Evolutionary conservation across 2,888 invertebrate genomes (phyloP), one percentile per base, ranked within the genome.

Genomic region (Tiliacea aurago): DNA sequence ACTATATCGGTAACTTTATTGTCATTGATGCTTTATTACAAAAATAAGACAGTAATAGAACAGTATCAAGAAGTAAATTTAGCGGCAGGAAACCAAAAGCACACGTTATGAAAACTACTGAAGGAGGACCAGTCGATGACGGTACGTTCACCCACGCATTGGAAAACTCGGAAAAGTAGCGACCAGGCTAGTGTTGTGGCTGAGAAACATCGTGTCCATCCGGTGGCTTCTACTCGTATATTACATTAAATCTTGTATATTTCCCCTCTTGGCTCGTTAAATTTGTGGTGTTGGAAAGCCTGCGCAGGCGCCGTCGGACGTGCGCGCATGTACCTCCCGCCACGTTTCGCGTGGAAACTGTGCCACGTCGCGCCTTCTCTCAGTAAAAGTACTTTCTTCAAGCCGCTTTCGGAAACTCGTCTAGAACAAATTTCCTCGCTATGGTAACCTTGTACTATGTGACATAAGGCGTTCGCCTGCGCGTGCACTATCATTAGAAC

Each of bases 331-430:
- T 84, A 83, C 84, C 83, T 79, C 80, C 83, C 78, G 78, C 85
- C 78, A 84, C 84, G 78, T 86, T 86, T 87, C 88, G 88, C 94
- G 95, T 95, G 95, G 96, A 95, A 96, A 96, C 96, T 95, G 93
- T 95, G 96, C 91, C 96, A 94, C 91, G 88, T 90, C 91, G 91
- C 89, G 90, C 91, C 91, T 92, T 93, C 95, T 94, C 93, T 91
- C 89, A 95, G 95, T 95, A 96, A 96, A 96, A 96, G 95, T 95
- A 95, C 95, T 96, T 96, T 96, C 96, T 95, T 96, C 94, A 88
- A 91, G 92, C 94, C 94, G 95, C 95, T 95, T 95, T 95, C 95
- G 93, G 95, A 96, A 95, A 95, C 94, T 92, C 88, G 95, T 92
- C 93, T 93, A 91, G 92, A 93, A 92, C 92, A 89, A 92, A 93